Evolutionary conservation across 2,888 invertebrate genomes (phyloP).

Genomic region (Tetramorium bicarinatum): DNA sequence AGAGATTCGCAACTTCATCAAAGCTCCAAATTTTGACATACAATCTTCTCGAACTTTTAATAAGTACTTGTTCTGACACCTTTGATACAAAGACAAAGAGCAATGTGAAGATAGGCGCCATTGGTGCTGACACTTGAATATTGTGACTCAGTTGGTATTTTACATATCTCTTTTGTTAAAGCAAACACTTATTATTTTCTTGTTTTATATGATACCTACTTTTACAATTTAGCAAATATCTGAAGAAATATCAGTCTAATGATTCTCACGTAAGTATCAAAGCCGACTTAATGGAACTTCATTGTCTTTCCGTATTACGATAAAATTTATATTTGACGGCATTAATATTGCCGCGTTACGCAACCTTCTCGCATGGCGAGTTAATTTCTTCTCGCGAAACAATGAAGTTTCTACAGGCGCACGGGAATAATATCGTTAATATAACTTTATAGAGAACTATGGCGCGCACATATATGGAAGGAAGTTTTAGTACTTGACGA

Average conservation of each 20-base stretch:
- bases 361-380: conserved; percentile 22
- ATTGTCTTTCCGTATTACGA: background rate
- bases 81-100: background rate
- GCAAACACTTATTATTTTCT: background rate
- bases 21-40: background rate
- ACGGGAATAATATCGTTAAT: conserved; percentile 48
- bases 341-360: background rate
- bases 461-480: conserved; percentile 7
- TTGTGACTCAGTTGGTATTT: background rate
- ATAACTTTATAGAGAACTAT: conserved; percentile 29
- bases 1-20: background rate
- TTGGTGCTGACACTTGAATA: background rate
- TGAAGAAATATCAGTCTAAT: background rate
- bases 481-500: conserved; percentile 47
- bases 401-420: conserved; percentile 30
- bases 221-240: background rate
- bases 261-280: background rate
- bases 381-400: conserved; percentile 47
- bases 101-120: background rate
- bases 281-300: background rate
- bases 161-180: background rate
- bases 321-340: background rate
- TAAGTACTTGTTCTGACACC: conserved; percentile 9
- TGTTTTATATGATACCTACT: background rate
- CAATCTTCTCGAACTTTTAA: conserved; percentile 14